A percentile compares a stretch with the other conserved stretches of the same genome.
Evolutionary conservation across 2,113 vertebrate genomes (phyloP).

Genomic region (Protomyctophum bolini): DNA sequence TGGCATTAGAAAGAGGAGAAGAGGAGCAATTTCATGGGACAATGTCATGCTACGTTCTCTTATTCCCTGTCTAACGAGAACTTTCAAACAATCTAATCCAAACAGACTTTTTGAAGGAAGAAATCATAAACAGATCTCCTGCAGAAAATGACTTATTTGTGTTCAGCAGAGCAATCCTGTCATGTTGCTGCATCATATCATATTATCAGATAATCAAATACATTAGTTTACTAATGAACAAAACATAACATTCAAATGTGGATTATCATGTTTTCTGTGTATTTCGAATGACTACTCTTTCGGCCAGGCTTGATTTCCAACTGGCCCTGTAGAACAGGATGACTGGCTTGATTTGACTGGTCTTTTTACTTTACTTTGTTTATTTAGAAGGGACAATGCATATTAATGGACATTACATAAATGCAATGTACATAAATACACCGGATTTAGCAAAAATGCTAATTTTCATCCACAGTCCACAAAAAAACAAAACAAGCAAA

Average conservation of each 20-base stretch:
- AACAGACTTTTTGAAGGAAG: slow-evolving; percentile 29
- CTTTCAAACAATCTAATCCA: slow-evolving; percentile 54
- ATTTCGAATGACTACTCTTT: slow-evolving; percentile 47
- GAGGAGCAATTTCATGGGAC: slow-evolving; percentile 67
- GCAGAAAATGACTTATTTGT: slow-evolving; percentile 56
- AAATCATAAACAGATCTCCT: slow-evolving; percentile 56
- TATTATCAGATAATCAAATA: not conserved
- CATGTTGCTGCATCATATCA: slow-evolving; percentile 16
- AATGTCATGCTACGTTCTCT: slow-evolving; percentile 53
- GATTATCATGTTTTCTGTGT: slow-evolving; percentile 18
- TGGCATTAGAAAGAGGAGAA: slow-evolving; percentile 60
- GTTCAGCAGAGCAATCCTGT: slow-evolving; percentile 48
- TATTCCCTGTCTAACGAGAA: slow-evolving; percentile 41
- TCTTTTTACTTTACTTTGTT: too few relatives aligned
- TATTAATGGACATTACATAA: too few relatives aligned
- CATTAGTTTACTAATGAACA: not conserved
- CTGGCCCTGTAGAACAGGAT: too few relatives aligned
- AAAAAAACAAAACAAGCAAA: too few relatives aligned
- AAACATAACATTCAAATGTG: slow-evolving; percentile 16
- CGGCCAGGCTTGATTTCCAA: slow-evolving; percentile 54
- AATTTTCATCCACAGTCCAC: too few relatives aligned
- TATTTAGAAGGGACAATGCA: too few relatives aligned
- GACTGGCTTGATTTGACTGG: not conserved
- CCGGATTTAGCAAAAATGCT: too few relatives aligned
- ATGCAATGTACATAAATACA: too few relatives aligned